phyloP scores from a whole-genome alignment of 2,113 vertebrate species.

The Opisthocomus hoazin region DNA sequence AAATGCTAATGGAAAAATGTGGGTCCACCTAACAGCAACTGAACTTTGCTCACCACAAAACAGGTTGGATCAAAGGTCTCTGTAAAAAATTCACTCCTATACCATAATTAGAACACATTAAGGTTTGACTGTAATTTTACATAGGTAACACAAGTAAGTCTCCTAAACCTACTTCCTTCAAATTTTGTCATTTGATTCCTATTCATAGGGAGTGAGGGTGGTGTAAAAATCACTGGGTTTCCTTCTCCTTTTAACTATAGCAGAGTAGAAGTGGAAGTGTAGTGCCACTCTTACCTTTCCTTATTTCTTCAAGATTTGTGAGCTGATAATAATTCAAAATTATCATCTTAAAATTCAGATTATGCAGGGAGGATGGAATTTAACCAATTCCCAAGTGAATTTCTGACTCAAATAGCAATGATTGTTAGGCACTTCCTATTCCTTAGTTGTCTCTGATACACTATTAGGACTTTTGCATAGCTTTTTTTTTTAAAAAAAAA shows the following conservation, averaged over 20 bases:
- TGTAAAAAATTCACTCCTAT: background rate
- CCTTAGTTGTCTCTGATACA: background rate
- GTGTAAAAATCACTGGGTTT: background rate
- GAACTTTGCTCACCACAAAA: background rate
- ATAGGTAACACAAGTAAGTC: background rate
- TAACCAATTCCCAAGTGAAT: background rate
- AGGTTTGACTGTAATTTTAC: background rate
- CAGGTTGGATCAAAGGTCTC: background rate
- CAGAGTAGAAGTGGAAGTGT: background rate
- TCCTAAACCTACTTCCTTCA: background rate
- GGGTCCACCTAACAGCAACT: background rate
- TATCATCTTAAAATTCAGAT: background rate
- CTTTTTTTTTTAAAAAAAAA: background rate
- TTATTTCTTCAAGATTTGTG: constrained; percentile 13
- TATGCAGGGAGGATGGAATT: background rate
- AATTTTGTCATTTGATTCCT: background rate
- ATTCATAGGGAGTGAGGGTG: background rate
- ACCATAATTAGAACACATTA: background rate
- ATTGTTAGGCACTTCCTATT: background rate
- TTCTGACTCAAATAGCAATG: background rate
- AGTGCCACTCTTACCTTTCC: constrained; percentile 31
- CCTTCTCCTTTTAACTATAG: background rate
- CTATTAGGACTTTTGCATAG: background rate
- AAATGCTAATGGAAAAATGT: constrained; percentile 9
- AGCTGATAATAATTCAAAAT: background rate